phyloP scores from a whole-genome alignment of 2,113 vertebrate genomes.

The Prunella himalayana region DNA sequence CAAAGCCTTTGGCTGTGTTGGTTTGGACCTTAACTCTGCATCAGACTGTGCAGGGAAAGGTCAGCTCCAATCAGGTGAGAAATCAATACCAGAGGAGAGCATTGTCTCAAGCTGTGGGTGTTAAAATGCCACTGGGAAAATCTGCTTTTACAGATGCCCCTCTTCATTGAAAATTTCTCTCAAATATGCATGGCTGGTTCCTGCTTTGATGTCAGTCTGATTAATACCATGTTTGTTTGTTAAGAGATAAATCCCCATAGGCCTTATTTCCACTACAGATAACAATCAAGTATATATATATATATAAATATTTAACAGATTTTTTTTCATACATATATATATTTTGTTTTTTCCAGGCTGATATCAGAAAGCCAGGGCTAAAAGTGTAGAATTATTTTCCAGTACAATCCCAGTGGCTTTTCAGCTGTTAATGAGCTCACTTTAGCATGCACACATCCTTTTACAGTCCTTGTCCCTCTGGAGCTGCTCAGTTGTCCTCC shows the following conservation, averaged over 20 bases:
- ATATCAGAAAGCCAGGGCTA: background rate
- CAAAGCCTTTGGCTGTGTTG: background rate
- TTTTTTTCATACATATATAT: background rate
- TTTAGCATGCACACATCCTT: background rate
- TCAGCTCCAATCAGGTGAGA: background rate
- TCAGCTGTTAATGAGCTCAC: background rate
- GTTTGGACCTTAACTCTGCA: background rate
- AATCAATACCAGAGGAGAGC: background rate
- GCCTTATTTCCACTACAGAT: background rate
- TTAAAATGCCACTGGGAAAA: background rate
- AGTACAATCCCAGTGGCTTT: background rate
- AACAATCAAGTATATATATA: background rate
- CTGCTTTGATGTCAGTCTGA: background rate
- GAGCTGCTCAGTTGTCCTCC: background rate
- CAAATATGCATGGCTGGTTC: background rate
- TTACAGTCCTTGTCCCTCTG: background rate
- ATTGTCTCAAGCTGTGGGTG: background rate
- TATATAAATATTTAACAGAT: background rate
- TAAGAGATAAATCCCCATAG: background rate
- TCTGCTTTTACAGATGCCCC: background rate
- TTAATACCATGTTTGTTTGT: background rate
- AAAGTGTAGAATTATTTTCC: background rate
- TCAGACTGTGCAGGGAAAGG: background rate
- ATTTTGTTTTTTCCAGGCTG: background rate
- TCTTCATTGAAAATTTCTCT: background rate